phyloP scores from a whole-genome alignment of 1,140 invertebrate genomes.

The Mycetomoellerius zeteki region DNA sequence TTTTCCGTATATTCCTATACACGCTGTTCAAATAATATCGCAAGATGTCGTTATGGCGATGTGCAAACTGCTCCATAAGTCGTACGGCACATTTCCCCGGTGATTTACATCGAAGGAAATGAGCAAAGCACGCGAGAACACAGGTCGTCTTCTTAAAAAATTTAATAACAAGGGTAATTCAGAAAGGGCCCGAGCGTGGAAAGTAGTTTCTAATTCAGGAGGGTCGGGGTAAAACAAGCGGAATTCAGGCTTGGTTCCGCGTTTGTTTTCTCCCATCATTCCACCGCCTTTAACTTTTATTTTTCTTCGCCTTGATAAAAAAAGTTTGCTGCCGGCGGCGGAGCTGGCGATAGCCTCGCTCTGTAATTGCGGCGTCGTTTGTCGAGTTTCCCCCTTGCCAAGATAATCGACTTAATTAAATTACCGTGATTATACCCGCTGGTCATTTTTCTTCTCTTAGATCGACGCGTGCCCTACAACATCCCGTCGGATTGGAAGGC shows the following conservation, averaged over 20 bases:
- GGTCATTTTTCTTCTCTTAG: slow-evolving; percentile 71
- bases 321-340: slow-evolving; percentile 34
- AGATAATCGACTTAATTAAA: slow-evolving; percentile 53
- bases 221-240: slow-evolving; percentile 36
- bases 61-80: slow-evolving; percentile 38
- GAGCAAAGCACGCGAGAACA: slow-evolving; percentile 1
- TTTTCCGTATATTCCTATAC: too few relatives aligned
- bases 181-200: slow-evolving; percentile 26
- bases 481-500: slow-evolving; percentile 88
- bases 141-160: slow-evolving; percentile 40
- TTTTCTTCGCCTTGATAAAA: slow-evolving; percentile 52
- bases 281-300: slow-evolving; percentile 23
- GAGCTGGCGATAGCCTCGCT: background rate
- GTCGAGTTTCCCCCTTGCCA: slow-evolving; percentile 8
- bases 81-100: background rate
- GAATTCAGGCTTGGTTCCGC: slow-evolving; percentile 24
- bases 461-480: slow-evolving; percentile 85
- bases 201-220: slow-evolving; percentile 63
- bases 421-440: slow-evolving; percentile 42
- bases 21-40: slow-evolving; percentile 4
- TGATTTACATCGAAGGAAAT: slow-evolving; percentile 43
- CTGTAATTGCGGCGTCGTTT: slow-evolving; percentile 49
- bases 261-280: slow-evolving; percentile 13
- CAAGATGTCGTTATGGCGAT: slow-evolving; percentile 19
- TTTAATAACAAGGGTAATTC: slow-evolving; percentile 60